phyloP scores from a whole-genome alignment of 1,140 invertebrate species.

The Schlechtendalia chinensis region DNA sequence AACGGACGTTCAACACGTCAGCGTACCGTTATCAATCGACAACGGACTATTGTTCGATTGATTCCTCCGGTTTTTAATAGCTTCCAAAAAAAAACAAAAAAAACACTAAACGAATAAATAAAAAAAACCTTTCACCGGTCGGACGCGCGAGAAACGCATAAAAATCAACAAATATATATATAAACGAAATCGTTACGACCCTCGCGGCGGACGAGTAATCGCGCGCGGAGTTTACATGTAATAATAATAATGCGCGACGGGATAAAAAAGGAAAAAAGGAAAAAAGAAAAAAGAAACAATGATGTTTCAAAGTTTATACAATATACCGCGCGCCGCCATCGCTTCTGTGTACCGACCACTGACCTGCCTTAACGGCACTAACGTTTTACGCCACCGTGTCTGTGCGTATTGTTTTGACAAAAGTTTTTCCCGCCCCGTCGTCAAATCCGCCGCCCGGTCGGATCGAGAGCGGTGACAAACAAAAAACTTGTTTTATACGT shows the following conservation, averaged over 20 bases:
- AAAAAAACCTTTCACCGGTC: too few species aligned
- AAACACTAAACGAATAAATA: too few species aligned
- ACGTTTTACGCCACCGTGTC: neutral
- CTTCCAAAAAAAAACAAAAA: too few species aligned
- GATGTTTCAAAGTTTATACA: neutral
- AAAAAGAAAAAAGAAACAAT: constrained; percentile 13
- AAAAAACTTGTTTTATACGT: constrained; percentile 24
- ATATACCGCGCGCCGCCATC: neutral
- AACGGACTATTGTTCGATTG: too few species aligned
- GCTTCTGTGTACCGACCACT: neutral
- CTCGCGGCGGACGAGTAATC: neutral
- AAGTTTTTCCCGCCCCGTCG: neutral
- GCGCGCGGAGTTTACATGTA: neutral
- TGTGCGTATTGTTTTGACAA: neutral
- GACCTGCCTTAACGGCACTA: constrained; percentile 13
- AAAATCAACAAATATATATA: too few species aligned
- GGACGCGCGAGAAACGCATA: too few species aligned
- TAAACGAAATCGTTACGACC: neutral
- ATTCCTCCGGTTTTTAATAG: too few species aligned
- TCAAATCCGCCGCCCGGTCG: neutral
- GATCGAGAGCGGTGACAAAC: constrained; percentile 10
- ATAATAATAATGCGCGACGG: neutral
- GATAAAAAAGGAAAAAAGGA: too few species aligned
- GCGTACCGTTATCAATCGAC: too few species aligned
- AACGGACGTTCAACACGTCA: too few species aligned